These are phyloP conservation scores for Philotrypesis tridentata DNA, from an alignment of 1,140 invertebrate species.

Conservation along the genomic window DNA sequence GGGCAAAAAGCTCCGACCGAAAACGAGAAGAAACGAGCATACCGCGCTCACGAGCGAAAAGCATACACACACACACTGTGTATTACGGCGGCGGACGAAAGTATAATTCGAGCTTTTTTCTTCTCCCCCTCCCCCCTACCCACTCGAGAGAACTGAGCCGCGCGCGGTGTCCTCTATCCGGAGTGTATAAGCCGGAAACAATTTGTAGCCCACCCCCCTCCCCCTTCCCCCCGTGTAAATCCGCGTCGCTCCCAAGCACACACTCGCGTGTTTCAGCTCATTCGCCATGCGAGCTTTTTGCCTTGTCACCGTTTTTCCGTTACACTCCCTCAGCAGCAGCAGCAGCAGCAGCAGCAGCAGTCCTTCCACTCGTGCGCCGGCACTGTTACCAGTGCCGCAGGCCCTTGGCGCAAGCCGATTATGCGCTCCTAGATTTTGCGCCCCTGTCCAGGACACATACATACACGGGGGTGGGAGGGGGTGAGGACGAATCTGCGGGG, in stretches of 20 bases:
- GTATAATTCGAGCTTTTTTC: neutral
- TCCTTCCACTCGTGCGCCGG: neutral
- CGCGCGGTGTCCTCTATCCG: neutral
- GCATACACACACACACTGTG: no score
- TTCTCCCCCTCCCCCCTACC: no score
- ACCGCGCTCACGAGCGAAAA: neutral
- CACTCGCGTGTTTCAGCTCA: neutral
- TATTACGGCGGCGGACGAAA: no score
- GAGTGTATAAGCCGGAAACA: neutral
- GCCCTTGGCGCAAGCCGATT: conserved; percentile 21
- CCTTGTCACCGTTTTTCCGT: neutral
- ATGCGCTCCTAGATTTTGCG: neutral
- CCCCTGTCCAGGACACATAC: neutral
- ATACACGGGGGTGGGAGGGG: no score
- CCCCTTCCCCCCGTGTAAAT: neutral
- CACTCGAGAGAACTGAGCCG: no score
- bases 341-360: no score
- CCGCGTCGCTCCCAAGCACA: neutral
- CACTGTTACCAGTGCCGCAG: no score
- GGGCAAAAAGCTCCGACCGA: no score
- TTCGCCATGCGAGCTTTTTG: neutral
- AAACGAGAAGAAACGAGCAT: neutral
- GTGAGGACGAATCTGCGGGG: neutral
- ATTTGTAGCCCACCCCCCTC: no score
- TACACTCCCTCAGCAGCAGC: neutral